Evolutionary conservation across 30 jellyfish, hydroid and myxozoan species (phyloP), one percentile per base, ranked within the genome.

Genomic region (Morbakka virulenta): DNA sequence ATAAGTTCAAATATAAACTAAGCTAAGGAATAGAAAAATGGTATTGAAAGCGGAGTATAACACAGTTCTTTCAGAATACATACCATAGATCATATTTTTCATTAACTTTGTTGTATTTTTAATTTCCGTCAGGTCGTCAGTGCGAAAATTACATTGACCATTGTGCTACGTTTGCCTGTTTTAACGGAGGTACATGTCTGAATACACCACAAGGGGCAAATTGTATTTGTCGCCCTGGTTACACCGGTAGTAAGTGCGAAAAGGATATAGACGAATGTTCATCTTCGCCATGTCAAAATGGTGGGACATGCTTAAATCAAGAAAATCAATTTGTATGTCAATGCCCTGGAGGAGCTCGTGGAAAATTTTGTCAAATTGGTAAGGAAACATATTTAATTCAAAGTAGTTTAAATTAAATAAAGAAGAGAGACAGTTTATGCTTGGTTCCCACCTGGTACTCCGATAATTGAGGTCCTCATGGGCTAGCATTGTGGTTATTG

Each of bases 141-240:
- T 85, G 95, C 53, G 90, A 85, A 28, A 61, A 23, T 12, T 71
- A 30, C 23, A 67, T 85, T 52, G 64, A 85, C 62, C 57, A 57
- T 24, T 85, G 95, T 25, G 87, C 88, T 9, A 21, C 89, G 9
- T 36, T 53, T 30, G 95, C 68, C 12, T 85, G 95, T 74, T 72
- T 47, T 23, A 85, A 85, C 35, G 87, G 95, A 4, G 95, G 88
- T 23, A 79, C 96, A n/a, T 77, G 96, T 41, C 31, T 86, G 76
- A 71, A 86, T 57, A 75, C 23, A 22, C 53, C 28, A 27, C 35
- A 63, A 13, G 88, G 69, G 20, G 81, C 96, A 32, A 24, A 26
- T 13, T 79, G 93, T 70, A 67, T 81, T 1, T 89, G 93, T 49
- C 69, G 72, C 21, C 93, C 93, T 3, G 97, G 93, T 17, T 89